Evolutionary conservation across 2,888 invertebrate species (phyloP), one percentile per base, ranked within the genome.

Genomic region (Pycnomerus fuliginosus): DNA sequence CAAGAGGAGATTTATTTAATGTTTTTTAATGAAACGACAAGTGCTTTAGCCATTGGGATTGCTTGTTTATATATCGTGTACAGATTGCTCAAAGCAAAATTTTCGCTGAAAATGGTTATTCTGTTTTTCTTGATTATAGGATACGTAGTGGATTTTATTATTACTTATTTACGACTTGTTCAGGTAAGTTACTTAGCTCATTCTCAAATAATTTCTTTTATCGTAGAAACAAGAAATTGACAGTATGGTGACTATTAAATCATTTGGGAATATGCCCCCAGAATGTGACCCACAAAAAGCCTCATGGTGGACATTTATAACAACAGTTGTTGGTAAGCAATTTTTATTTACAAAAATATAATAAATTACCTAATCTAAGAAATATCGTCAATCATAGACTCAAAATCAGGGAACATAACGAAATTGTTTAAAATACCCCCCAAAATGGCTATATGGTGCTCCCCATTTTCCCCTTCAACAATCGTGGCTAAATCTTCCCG

Each of bases 11-110:
- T 44, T n/a, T 40, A 37, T 34, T 28, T 39, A 16, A 2, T 33
- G 5, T 10, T 50, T 23, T 41, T 48, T 36, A 24, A 36, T 33
- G 20, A 32, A 11, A 42, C 39, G 2, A 27, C 43, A 23, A 27
- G 32, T n/a, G 32, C 52, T 45, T 22, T 58, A 50, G 20, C 50
- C 44, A 7, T 51, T 52, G 22, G 53, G 20, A 15, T 27, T 16
- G 2, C 38, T 13, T 7, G 7, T 11, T 28, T 42, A 15, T 34
- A 11, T 11, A 15, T 42, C 3, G 27, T 22, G 10, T 42, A 37
- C 16, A 37, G 30, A 13, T 32, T 47, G 17, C 16, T 38, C n/a
- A 15, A 13, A 11, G 42, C 41, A 12, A 23, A 24, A 17, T 47
- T 44, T 37, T 37, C 44, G 1, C 32, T 29, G 32, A 22, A 20